These are phyloP conservation scores for Poeciliopsis infans DNA, from an alignment of 2,797 vertebrate species.

Conservation along the genomic window DNA sequence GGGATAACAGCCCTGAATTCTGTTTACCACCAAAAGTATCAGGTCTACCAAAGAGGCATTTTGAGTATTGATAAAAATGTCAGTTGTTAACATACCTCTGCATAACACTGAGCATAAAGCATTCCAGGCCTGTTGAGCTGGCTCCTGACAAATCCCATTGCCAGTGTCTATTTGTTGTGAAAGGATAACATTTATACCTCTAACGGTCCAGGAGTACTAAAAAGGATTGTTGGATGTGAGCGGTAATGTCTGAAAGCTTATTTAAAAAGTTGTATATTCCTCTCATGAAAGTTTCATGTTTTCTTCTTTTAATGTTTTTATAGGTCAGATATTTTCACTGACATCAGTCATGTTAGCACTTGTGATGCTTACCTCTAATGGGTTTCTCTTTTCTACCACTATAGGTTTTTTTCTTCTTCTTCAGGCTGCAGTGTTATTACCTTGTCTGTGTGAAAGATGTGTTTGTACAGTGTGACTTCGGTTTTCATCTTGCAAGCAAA, in stretches of 20 bases:
- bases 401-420: background rate
- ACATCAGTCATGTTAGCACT: constrained; percentile 7
- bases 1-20: background rate
- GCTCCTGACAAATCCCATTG: background rate
- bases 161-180: background rate
- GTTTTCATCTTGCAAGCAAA: constrained; percentile 2
- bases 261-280: background rate
- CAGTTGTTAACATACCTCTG: background rate
- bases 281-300: background rate
- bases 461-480: constrained; percentile 1
- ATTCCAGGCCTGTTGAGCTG: background rate
- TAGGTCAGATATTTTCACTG: background rate
- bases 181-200: background rate
- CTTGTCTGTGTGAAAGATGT: constrained; percentile 10
- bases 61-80: background rate
- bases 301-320: background rate
- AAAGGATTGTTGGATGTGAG: background rate
- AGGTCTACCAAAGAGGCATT: background rate
- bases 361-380: background rate
- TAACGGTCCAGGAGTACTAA: background rate
- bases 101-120: constrained; percentile 4
- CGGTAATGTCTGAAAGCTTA: background rate
- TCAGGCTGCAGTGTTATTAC: constrained; percentile 1
- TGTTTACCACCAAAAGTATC: background rate
- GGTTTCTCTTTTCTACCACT: background rate